Evolutionary conservation across 1,140 invertebrate species (phyloP).

Genomic region (Lepidurus packardi): DNA sequence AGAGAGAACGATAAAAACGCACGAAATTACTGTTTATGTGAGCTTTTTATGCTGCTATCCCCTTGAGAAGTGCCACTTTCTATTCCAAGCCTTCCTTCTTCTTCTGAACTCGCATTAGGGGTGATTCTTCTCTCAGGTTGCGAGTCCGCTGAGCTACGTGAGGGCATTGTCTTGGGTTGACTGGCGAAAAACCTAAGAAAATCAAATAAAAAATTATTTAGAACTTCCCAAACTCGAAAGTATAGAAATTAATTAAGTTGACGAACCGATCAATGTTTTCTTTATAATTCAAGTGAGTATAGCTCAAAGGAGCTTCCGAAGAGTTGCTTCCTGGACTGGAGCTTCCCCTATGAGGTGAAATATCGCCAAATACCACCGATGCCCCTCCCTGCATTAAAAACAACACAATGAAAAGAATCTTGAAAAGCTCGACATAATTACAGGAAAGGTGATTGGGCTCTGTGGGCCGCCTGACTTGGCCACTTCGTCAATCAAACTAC

Average conservation of each 20-base stretch:
- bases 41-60: slow-evolving; percentile 15
- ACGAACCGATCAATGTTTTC: slow-evolving; percentile 64
- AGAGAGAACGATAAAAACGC: slow-evolving; percentile 48
- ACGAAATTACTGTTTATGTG: slow-evolving; percentile 26
- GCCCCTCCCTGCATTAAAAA: slow-evolving; percentile 59
- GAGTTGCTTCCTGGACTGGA: slow-evolving; percentile 66
- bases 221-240: slow-evolving; percentile 32
- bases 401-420: background rate
- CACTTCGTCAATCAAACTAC: slow-evolving; percentile 61
- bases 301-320: slow-evolving; percentile 72
- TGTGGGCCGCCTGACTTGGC: slow-evolving; percentile 39
- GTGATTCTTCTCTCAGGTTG: slow-evolving; percentile 40
- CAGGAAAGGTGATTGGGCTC: slow-evolving; percentile 33
- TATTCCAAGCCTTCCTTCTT: slow-evolving; percentile 37
- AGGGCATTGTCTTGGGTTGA: slow-evolving; percentile 59
- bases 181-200: slow-evolving; percentile 67
- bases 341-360: slow-evolving; percentile 75
- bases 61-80: slow-evolving; percentile 37
- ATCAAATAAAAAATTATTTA: background rate
- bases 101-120: slow-evolving; percentile 34
- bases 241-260: slow-evolving; percentile 31
- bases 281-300: slow-evolving; percentile 80
- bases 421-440: slow-evolving; percentile 24
- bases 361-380: slow-evolving; percentile 75
- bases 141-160: slow-evolving; percentile 39